Evolutionary conservation across 2,113 vertebrate genomes (phyloP), one percentile per base, ranked within the genome.

Genomic region (Mungos mungo): DNA sequence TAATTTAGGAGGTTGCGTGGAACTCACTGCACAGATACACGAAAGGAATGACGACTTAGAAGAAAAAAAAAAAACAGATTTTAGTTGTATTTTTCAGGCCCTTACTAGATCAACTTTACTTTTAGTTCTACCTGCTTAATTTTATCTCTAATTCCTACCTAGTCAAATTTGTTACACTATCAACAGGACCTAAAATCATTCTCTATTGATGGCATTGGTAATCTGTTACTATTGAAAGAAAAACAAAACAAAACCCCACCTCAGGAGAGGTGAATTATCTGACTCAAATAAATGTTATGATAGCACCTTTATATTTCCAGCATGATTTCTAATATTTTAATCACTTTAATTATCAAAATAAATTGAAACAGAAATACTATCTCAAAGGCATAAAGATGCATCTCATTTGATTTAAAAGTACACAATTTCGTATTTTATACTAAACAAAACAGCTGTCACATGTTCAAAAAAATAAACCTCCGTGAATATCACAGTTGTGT

Each of bases 181-280:
- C 16, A 96, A 85, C 7, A 93, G 68, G 93, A 91, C 31, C 38
- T 95, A 80, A 89, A 97, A 87, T 87, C 47, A 87, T 97, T 96
- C 95, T 72, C n/a, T 82, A 31, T n/a, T 93, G 35, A 97, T 96
- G 97, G 69, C 41, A 91, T 86, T 77, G 50, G 25, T 77, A 92
- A 89, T 97, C 76, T 97, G 33, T 97, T 92, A 96, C 5, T 81
- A 54, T 23, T 74, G 41, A 47, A 45, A 76, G 6, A 19, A 66
- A 98, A 84, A 6, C 5, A 7, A 95, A n/a, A n/a, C 71, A 16
- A 16, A 6, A 54, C 81, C 15, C 11, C 27, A 50, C 50, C 50
- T 50, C 50, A 50, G 50, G 52, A 84, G 71, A n/a, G 63, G 0
- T 94, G 57, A 87, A 81, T 83, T 94, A 63, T 29, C 72, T 95